Conservation (phyloP, 2,888 invertebrate species). For the Ectemnius lituratus region DNA sequence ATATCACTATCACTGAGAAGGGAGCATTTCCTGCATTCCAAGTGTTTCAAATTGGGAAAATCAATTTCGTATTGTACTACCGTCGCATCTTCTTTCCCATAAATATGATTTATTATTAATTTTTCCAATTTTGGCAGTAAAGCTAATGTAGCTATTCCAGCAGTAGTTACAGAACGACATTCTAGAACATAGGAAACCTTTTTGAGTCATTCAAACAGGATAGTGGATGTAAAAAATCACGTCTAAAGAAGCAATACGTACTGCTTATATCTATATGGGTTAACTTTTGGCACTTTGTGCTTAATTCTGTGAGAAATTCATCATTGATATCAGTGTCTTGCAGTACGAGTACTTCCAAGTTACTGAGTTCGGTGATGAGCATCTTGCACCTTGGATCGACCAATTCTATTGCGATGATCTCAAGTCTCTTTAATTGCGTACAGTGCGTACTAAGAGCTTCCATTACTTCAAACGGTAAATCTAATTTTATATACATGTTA, state of each 20-base stretch:
- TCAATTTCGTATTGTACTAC: constrained; percentile 20
- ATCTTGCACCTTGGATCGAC: constrained; percentile 72
- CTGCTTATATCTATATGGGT: constrained; percentile 14
- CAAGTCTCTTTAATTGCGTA: constrained; percentile 61
- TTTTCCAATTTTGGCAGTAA: constrained; percentile 64
- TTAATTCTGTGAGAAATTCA: constrained; percentile 79
- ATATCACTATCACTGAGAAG: constrained; percentile 60
- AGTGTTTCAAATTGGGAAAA: constrained; percentile 60
- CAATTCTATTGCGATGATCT: constrained; percentile 68
- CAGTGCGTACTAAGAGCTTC: constrained; percentile 60
- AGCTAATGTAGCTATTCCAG: constrained; percentile 58
- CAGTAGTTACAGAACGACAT: constrained; percentile 29
- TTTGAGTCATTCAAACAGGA: no score
- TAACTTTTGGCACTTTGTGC: constrained; percentile 67
- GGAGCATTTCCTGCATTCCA: constrained; percentile 69
- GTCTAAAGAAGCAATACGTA: not conserved
- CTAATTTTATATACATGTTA: not conserved
- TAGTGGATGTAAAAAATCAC: no score
- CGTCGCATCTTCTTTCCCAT: constrained; percentile 62
- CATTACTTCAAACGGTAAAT: constrained; percentile 55
- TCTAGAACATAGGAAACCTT: constrained; percentile 29
- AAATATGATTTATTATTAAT: constrained; percentile 65
- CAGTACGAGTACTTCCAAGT: constrained; percentile 78
- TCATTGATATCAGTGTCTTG: constrained; percentile 80
- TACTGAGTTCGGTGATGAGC: constrained; percentile 76